Conservation (phyloP, 2,113 vertebrate genomes). For the Chionodraco myersi region DNA sequence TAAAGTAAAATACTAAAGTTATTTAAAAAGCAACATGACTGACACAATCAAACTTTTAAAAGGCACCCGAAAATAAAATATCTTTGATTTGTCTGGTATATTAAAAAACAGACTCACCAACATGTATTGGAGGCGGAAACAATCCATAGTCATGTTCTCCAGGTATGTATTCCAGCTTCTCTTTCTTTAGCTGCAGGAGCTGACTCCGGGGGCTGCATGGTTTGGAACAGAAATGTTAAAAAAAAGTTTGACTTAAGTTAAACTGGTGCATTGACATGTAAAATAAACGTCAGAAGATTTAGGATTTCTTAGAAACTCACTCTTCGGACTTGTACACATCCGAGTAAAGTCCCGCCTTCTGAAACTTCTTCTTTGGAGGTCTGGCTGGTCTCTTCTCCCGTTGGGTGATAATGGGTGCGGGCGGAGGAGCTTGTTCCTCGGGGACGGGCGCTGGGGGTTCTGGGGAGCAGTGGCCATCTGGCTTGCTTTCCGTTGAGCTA, state of each 20-base stretch:
- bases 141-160: constrained; percentile 95
- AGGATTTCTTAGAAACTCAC: constrained; percentile 65
- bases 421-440: constrained; percentile 75
- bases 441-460: constrained; percentile 64
- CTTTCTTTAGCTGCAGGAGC: constrained; percentile 94
- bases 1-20: too few species aligned
- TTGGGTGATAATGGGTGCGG: constrained; percentile 72
- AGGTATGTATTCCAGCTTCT: constrained; percentile 95
- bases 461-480: constrained; percentile 77
- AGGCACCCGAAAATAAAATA: background rate
- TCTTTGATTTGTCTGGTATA: background rate
- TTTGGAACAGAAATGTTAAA: background rate
- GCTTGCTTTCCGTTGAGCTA: constrained; percentile 82
- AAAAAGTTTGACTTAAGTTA: background rate
- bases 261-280: background rate
- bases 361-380: constrained; percentile 87
- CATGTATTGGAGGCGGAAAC: constrained; percentile 95
- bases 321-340: constrained; percentile 86
- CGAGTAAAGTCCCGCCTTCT: constrained; percentile 86
- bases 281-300: constrained; percentile 11
- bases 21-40: too few species aligned
- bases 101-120: constrained; percentile 86
- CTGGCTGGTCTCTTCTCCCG: constrained; percentile 84
- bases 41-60: background rate
- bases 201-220: constrained; percentile 90